Evolutionary conservation across 2,888 invertebrate species (phyloP).

Genomic region (Drosophila aldrichi): DNA sequence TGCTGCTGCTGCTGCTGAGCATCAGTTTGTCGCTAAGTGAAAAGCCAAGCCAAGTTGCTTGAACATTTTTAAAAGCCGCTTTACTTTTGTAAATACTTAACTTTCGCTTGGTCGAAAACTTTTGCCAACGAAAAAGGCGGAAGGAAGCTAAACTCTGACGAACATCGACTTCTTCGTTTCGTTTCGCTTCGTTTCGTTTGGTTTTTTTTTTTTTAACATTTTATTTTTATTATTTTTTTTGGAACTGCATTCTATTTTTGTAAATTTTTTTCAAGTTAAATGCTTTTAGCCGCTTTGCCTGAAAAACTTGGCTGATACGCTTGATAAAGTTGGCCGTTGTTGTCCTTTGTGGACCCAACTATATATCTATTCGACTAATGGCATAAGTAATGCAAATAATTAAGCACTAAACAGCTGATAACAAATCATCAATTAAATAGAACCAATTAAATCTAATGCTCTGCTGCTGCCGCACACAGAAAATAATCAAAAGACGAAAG

Average conservation of each 20-base stretch:
- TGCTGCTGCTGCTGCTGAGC: conserved; percentile 19
- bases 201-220: neutral
- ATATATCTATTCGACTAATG: conserved; percentile 20
- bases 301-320: conserved; percentile 52
- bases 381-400: conserved; percentile 62
- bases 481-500: conserved; percentile 30
- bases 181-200: no score
- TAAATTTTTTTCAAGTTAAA: conserved; percentile 41
- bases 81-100: conserved; percentile 65
- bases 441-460: conserved; percentile 71
- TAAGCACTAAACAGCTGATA: conserved; percentile 74
- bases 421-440: conserved; percentile 75
- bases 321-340: conserved; percentile 33
- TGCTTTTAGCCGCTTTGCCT: conserved; percentile 70
- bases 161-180: conserved; percentile 40
- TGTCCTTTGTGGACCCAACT: conserved; percentile 6
- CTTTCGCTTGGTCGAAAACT: conserved; percentile 61
- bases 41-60: conserved; percentile 65
- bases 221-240: neutral
- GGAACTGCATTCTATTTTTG: conserved; percentile 23
- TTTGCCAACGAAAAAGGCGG: conserved; percentile 41
- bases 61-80: conserved; percentile 77
- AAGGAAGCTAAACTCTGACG: conserved; percentile 29
- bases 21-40: conserved; percentile 63
- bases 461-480: conserved; percentile 5